Evolutionary conservation across 2,113 vertebrate genomes (phyloP).

Genomic region (Forbesichthys agassizii): DNA sequence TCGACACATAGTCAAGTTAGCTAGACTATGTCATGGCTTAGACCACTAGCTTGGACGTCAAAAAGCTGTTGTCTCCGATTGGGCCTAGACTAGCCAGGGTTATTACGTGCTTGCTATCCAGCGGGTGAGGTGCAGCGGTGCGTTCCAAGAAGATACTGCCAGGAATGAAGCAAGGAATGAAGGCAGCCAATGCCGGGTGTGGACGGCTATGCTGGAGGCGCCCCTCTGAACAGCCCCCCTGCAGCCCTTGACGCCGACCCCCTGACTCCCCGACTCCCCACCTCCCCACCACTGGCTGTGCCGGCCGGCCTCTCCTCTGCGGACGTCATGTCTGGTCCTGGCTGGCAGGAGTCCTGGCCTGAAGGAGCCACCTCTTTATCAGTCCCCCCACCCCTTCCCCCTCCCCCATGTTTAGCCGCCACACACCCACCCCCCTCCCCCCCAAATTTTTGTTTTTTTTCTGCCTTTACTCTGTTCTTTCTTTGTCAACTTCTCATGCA

Average conservation of each 20-base stretch:
- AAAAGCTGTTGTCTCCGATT: not conserved
- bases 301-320: slow-evolving; percentile 84
- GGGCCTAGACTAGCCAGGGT: not conserved
- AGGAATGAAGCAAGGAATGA: slow-evolving; percentile 43
- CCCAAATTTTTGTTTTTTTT: not conserved
- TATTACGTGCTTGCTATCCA: not conserved
- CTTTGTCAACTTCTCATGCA: not conserved
- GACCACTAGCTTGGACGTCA: too few species aligned
- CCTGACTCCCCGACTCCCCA: slow-evolving; percentile 57
- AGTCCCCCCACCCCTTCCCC: slow-evolving; percentile 80
- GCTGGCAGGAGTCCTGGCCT: slow-evolving; percentile 91
- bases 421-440: slow-evolving; percentile 35
- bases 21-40: not conserved
- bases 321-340: slow-evolving; percentile 94
- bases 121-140: slow-evolving; percentile 43
- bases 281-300: slow-evolving; percentile 59
- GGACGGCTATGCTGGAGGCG: slow-evolving; percentile 53
- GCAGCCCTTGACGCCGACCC: slow-evolving; percentile 51
- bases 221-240: slow-evolving; percentile 62
- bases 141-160: slow-evolving; percentile 46
- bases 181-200: slow-evolving; percentile 44
- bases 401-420: slow-evolving; percentile 82
- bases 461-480: slow-evolving; percentile 3
- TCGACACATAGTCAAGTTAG: too few species aligned
- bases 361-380: slow-evolving; percentile 72